These are phyloP conservation scores for Drosophila nigritarsus DNA, from an alignment of 2,888 invertebrate species.

Conservation along the genomic window DNA sequence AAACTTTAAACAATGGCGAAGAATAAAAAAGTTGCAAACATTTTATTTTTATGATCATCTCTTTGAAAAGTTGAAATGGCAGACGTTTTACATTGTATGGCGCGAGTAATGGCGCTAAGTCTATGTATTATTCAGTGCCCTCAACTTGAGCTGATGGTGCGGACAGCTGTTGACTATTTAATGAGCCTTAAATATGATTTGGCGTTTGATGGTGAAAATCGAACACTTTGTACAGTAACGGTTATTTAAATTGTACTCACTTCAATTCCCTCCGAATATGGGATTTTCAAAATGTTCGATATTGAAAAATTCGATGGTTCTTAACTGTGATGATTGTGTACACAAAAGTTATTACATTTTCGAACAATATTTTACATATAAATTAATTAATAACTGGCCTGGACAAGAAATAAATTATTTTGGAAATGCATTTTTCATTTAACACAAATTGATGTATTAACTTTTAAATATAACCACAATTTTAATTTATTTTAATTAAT, in stretches of 20 bases:
- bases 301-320: background rate
- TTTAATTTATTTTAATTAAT: background rate
- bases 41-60: slow-evolving; percentile 44
- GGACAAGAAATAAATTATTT: background rate
- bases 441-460: background rate
- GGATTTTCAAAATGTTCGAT: background rate
- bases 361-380: background rate
- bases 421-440: background rate
- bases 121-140: slow-evolving; percentile 35
- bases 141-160: slow-evolving; percentile 6
- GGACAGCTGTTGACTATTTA: slow-evolving; percentile 23
- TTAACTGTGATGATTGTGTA: background rate
- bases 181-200: slow-evolving; percentile 16
- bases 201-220: background rate
- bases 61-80: slow-evolving; percentile 24
- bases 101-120: slow-evolving; percentile 13
- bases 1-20: slow-evolving; percentile 15
- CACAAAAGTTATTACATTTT: no score
- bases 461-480: background rate
- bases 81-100: slow-evolving; percentile 24
- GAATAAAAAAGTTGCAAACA: slow-evolving; percentile 32
- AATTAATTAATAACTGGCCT: background rate
- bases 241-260: background rate
- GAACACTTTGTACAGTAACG: background rate
- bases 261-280: background rate